Percentiles rank a stretch among this genome's conserved stretches.
Conservation (phyloP, 2,113 vertebrate species). For the Columba janthina region DNA sequence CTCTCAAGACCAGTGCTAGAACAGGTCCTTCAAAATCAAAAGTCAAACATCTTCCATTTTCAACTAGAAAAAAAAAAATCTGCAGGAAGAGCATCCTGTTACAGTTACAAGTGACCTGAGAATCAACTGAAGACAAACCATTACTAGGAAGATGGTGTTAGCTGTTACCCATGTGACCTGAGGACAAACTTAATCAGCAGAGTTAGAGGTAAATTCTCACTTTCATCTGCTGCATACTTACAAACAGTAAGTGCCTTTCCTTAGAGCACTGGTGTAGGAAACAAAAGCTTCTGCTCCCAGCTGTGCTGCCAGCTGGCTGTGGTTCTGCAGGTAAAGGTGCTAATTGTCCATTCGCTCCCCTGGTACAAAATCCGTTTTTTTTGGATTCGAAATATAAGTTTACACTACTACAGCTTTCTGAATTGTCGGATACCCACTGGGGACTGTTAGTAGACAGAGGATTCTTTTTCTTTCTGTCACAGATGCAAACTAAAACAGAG, state of each 20-base stretch:
- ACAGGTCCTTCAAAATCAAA: neutral
- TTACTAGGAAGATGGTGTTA: neutral
- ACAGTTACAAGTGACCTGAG: neutral
- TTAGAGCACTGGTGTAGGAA: neutral
- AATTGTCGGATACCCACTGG: neutral
- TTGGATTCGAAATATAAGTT: neutral
- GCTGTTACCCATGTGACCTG: neutral
- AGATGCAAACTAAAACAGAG: neutral
- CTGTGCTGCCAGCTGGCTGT: neutral
- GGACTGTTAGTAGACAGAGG: neutral
- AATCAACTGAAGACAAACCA: neutral
- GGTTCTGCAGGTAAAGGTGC: neutral
- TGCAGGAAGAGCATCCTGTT: neutral
- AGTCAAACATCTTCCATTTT: neutral
- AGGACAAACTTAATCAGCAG: neutral
- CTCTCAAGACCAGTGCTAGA: neutral
- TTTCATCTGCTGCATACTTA: neutral
- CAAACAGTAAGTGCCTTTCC: neutral
- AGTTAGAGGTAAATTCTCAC: neutral
- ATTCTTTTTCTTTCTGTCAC: neutral
- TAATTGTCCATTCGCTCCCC: neutral
- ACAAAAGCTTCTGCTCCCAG: neutral
- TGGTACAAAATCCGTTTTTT: neutral
- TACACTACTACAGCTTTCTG: neutral
- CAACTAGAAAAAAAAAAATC: neutral